A percentile compares a stretch with the other conserved stretches of the same genome.
Evolutionary conservation across 2,797 vertebrate genomes (phyloP).

Genomic region (Myripristis murdjan): DNA sequence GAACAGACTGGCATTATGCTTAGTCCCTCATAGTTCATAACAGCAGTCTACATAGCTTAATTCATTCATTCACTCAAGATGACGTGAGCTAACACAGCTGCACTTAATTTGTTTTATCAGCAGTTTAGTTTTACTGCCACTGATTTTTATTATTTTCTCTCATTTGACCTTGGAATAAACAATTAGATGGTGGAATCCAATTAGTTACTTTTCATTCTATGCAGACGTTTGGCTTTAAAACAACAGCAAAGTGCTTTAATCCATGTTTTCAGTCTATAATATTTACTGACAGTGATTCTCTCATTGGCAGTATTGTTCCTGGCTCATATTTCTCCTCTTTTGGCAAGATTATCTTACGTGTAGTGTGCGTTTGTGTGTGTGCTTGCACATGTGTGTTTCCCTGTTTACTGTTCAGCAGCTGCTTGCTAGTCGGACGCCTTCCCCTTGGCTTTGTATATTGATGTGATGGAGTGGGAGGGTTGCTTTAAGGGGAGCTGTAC

Average conservation of each 20-base stretch:
- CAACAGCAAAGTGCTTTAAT: slow-evolving; percentile 9
- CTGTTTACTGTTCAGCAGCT: slow-evolving; percentile 36
- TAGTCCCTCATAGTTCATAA: slow-evolving; percentile 13
- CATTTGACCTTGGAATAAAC: slow-evolving; percentile 45
- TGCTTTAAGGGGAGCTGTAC: slow-evolving; percentile 38
- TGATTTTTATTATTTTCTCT: slow-evolving; percentile 23
- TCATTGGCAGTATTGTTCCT: slow-evolving; percentile 40
- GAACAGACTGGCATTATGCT: slow-evolving; percentile 11
- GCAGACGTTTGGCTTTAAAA: slow-evolving; percentile 26
- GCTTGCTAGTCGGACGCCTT: slow-evolving; percentile 51
- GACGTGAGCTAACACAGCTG: too few relatives aligned
- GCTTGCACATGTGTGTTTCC: slow-evolving; percentile 4
- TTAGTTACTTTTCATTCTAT: slow-evolving; percentile 18
- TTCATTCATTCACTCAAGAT: too few relatives aligned
- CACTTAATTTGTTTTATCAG: slow-evolving; percentile 33
- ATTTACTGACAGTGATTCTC: slow-evolving; percentile 38
- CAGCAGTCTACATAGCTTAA: too few relatives aligned
- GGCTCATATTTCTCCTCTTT: slow-evolving; percentile 35
- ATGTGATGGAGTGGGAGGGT: slow-evolving; percentile 37
- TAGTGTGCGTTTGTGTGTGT: slow-evolving; percentile 5
- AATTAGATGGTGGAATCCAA: slow-evolving; percentile 7
- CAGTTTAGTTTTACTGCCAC: not conserved
- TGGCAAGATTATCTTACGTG: slow-evolving; percentile 35
- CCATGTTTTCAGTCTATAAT: slow-evolving; percentile 33
- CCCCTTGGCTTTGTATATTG: slow-evolving; percentile 51